These are phyloP conservation scores for Corythornis vintsioides DNA, from an alignment of 2,113 vertebrate genomes.

Conservation along the genomic window DNA sequence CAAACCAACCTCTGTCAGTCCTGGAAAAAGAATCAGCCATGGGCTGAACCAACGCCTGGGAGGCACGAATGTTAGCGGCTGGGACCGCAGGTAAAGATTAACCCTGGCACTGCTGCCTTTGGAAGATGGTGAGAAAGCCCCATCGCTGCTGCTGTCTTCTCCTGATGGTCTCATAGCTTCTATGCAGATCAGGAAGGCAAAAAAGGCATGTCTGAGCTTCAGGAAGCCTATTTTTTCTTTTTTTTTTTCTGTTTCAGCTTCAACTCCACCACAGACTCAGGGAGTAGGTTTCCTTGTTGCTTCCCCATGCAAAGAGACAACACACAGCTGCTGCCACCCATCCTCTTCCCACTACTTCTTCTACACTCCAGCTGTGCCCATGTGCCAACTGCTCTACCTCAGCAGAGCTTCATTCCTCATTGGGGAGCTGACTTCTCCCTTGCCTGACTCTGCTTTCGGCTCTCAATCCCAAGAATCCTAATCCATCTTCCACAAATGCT, in stretches of 20 bases:
- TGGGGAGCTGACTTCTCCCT: neutral
- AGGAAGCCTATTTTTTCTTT: neutral
- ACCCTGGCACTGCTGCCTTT: neutral
- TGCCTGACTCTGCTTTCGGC: rapidly evolving
- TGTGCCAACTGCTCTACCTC: rapidly evolving
- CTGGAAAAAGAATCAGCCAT: neutral
- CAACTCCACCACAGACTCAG: neutral
- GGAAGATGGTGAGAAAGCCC: neutral
- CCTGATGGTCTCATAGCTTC: rapidly evolving
- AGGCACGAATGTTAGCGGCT: neutral
- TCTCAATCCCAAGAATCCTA: neutral
- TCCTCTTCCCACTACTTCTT: neutral
- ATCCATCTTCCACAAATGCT: neutral
- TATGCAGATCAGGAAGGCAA: neutral
- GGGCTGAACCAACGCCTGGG: neutral
- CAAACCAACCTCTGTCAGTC: neutral
- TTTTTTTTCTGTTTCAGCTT: neutral
- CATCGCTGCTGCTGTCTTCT: rapidly evolving
- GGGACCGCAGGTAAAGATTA: neutral
- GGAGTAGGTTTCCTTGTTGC: neutral
- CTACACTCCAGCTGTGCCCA: neutral
- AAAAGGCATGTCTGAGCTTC: rapidly evolving
- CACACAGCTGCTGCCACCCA: neutral
- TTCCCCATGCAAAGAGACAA: neutral
- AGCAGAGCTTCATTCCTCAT: neutral